Percentiles rank a stretch among this genome's conserved stretches.
Evolutionary conservation across 2,797 vertebrate species (phyloP).

Genomic region (Monodelphis domestica): DNA sequence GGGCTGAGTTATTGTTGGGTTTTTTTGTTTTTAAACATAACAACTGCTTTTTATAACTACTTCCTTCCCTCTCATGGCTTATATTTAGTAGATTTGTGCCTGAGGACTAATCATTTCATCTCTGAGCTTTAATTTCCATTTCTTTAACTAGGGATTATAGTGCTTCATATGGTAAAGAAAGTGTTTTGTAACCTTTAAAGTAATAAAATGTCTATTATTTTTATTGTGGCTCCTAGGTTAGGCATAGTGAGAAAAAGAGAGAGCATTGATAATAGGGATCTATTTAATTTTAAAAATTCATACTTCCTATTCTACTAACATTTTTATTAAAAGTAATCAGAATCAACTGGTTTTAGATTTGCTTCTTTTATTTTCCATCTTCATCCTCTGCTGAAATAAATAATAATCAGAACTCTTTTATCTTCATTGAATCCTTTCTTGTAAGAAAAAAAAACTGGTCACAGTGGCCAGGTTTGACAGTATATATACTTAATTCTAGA

Average conservation of each 20-base stretch:
- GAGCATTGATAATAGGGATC: too few species aligned
- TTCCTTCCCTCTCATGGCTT: background rate
- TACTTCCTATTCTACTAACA: too few species aligned
- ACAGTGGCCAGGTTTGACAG: background rate
- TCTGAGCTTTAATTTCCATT: background rate
- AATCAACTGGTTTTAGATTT: background rate
- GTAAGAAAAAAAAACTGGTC: background rate
- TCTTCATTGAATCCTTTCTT: background rate
- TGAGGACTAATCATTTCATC: background rate
- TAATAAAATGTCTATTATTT: too few species aligned
- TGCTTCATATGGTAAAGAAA: too few species aligned
- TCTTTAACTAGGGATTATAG: constrained; percentile 15
- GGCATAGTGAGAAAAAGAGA: too few species aligned
- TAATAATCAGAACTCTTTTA: background rate
- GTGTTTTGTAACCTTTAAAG: too few species aligned
- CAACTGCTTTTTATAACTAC: too few species aligned
- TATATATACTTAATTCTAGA: background rate
- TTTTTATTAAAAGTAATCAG: background rate
- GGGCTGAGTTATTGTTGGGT: too few species aligned
- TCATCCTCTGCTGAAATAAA: background rate
- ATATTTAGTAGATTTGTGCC: background rate
- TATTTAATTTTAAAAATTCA: too few species aligned
- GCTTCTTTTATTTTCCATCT: background rate
- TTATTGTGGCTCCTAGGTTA: too few species aligned
- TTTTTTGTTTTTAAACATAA: too few species aligned